These are phyloP conservation scores for Callinectes sapidus DNA, from an alignment of 2,888 invertebrate species.

Conservation along the genomic window DNA sequence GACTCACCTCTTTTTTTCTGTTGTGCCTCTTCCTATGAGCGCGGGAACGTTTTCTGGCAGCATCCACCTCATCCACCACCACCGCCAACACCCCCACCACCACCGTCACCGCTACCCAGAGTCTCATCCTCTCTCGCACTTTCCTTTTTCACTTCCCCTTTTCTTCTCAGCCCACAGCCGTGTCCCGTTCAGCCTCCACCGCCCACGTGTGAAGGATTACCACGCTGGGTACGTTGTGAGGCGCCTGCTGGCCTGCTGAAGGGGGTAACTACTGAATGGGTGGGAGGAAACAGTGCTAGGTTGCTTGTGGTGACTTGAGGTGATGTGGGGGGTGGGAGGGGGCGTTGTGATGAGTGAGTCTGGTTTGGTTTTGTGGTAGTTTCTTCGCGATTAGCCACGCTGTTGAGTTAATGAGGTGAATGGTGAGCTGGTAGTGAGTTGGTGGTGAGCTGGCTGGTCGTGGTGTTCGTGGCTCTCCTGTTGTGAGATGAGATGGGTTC, in stretches of 20 bases:
- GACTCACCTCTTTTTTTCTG: neutral
- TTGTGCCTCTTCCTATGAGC: slow-evolving; percentile 6
- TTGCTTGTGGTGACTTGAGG: neutral
- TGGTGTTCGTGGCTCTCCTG: neutral
- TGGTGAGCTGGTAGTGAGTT: neutral
- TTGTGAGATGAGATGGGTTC: too few relatives aligned
- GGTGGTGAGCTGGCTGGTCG: neutral
- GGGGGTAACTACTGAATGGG: neutral
- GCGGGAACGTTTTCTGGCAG: neutral
- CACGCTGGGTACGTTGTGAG: neutral
- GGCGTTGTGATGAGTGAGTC: neutral
- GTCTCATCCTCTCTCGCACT: neutral
- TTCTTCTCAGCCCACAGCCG: neutral
- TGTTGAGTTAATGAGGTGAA: neutral
- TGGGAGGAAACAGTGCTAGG: neutral
- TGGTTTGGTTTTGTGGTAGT: neutral
- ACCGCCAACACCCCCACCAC: neutral
- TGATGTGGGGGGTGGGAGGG: neutral
- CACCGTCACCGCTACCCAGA: slow-evolving; percentile 19
- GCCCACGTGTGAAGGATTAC: neutral
- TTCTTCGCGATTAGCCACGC: neutral
- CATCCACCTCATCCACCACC: neutral
- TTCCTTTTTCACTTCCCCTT: neutral
- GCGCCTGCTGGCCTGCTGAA: neutral
- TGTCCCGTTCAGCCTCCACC: neutral